Base-by-base conservation (phyloP, 2,797 vertebrate genomes). In the Emydoidea blandingii region DNA sequence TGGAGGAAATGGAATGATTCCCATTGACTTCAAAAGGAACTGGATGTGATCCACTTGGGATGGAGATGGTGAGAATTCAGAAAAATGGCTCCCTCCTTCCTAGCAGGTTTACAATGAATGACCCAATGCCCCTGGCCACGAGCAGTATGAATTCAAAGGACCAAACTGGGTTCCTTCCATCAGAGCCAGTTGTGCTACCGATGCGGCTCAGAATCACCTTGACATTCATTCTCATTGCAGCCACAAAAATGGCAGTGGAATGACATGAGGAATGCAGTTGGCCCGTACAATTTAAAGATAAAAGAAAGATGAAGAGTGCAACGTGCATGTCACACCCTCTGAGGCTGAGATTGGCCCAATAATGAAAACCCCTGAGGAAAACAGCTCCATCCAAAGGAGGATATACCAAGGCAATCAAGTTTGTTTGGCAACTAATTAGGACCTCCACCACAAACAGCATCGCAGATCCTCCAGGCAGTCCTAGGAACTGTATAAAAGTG, bases 291-390 rank as follows among this genome's bases (percentile, higher is more conserved):
- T 37, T 41, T 21, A 3, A 37, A 72, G 65, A 37, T 72, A 19
- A 72, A 72, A 72, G 65, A 12, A 37, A 23, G 19, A 37, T 23
- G 65, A 72, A 50, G n/a, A 72, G 21, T 23, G 19, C 9, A 72
- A 72, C 9, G 0, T 72, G n/a, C 5, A 5, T 12, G n/a, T 72
- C n/a, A 23, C 19, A 0, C 5, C n/a, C 9, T 9, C 34, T 37
- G 34, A 37, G 8, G 16, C 10, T 72, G 9, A 72, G 62, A 37
- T 5, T 37, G 23, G n/a, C 10, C 9, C n/a, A 72, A 11, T 37
- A 21, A 72, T 23, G n/a, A 41, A 21, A n/a, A 5, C 11, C n/a
- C 8, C 19, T 5, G 19, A 41, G 9, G 9, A 11, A 72, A 72
- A 72, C 18, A 72, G n/a, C 19, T 72, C 2, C 65, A 23, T 19